Base-by-base conservation (phyloP, 2,888 invertebrate genomes). In the Odontocerum albicorne region DNA sequence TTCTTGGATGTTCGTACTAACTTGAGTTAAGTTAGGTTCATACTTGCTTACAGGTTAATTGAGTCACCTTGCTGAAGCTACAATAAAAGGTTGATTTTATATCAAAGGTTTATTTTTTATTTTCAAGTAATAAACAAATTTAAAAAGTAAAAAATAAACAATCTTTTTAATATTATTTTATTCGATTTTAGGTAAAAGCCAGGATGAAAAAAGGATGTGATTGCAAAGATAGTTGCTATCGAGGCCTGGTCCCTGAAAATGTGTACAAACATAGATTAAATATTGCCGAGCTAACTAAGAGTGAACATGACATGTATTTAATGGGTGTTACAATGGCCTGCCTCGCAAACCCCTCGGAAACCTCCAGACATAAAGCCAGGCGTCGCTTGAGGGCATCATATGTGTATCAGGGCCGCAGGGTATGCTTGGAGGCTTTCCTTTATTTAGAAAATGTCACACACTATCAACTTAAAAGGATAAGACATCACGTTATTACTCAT, bases 271-370 rank as follows among this genome's bases (percentile, higher is more conserved):
- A 90, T 68, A 75, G 89, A 62, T 72, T 89, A 31, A 89, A 90
- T 65, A 88, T 89, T 57, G 89, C 89, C 1, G 89, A 90, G 69
- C 68, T 89, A 55, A 89, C 89, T 1, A 88, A 89, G 71, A 87
- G 86, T 51, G 89, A 90, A 69, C 89, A 89, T 69, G 89, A 89
- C 69, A 89, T 90, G 89, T 90, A 90, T 67, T 72, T 89, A 64
- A 89, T 89, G 89, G 89, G 89, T n/a, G 86, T 90, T 21, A 88
- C 88, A 2, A 88, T 88, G 88, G 88, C 88, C 0, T 88, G 88
- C 64, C 73, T 89, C 62, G 85, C 87, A 1, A 88, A 89, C 69
- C 86, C 86, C 13, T 85, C 86, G 51, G 85, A 85, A 57, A 86
- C 86, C 1, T 84, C 85, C 1, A 73, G 87, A 16, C 86, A 87